phyloP scores from a whole-genome alignment of 2,113 vertebrate genomes.

The Entelurus aequoreus region DNA sequence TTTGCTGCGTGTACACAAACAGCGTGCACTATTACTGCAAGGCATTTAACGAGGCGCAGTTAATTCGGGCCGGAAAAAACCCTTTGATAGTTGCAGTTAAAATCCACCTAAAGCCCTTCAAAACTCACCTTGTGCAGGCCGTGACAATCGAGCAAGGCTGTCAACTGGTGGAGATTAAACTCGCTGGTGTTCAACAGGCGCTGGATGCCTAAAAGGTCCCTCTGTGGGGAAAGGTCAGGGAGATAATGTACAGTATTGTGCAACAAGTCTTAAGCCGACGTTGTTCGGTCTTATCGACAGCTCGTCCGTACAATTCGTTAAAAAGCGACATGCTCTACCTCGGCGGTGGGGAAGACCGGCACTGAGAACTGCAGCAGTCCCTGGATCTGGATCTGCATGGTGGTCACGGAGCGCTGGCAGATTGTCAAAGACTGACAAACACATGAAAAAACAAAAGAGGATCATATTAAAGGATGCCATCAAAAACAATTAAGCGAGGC shows the following conservation, averaged over 20 bases:
- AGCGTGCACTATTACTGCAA: not conserved
- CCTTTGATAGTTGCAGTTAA: too few relatives aligned
- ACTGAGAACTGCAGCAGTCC: conserved; percentile 80
- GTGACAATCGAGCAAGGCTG: conserved; percentile 87
- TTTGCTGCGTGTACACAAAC: not conserved
- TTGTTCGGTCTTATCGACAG: too few relatives aligned
- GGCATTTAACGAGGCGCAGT: not conserved
- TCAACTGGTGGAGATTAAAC: conserved; percentile 87
- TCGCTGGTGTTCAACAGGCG: conserved; percentile 86
- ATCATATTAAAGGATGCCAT: conserved; percentile 30
- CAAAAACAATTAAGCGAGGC: conserved; percentile 41
- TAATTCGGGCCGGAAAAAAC: not conserved
- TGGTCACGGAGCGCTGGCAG: conserved; percentile 88
- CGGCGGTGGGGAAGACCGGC: conserved; percentile 80
- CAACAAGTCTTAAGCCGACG: not conserved
- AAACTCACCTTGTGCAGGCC: conserved; percentile 87
- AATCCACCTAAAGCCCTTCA: too few relatives aligned
- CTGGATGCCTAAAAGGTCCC: conserved; percentile 86
- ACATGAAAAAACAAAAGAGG: conserved; percentile 28
- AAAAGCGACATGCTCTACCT: conserved; percentile 66
- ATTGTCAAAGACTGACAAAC: conserved; percentile 77
- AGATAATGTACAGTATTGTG: conserved; percentile 14
- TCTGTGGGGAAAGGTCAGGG: conserved; percentile 66
- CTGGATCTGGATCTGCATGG: conserved; percentile 88
- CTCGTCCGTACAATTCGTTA: not conserved